Percentiles rank a stretch among this genome's conserved stretches.
Conservation (phyloP, 2,888 invertebrate genomes). For the Drosophila quinaria region DNA sequence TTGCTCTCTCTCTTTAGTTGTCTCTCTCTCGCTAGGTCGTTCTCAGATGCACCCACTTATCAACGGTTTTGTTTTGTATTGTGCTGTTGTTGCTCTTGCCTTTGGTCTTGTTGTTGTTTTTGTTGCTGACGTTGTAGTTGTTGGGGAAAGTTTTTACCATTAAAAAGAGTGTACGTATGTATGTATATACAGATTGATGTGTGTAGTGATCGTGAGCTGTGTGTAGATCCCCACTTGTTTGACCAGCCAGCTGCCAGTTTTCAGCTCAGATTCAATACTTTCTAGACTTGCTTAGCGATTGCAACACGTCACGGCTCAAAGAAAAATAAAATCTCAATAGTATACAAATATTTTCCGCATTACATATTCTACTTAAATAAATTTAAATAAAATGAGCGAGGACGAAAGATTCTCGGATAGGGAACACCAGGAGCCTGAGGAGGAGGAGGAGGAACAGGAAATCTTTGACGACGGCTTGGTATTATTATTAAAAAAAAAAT, state of each 20-base stretch:
- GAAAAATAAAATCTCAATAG: slow-evolving; percentile 32
- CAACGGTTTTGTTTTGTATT: slow-evolving; percentile 51
- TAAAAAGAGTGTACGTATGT: slow-evolving; percentile 14
- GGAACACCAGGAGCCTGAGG: slow-evolving; percentile 24
- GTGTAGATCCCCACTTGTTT: slow-evolving; percentile 66
- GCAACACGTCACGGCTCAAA: slow-evolving; percentile 70
- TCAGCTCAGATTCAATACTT: slow-evolving; percentile 70
- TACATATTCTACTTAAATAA: neutral
- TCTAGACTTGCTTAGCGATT: slow-evolving; percentile 70
- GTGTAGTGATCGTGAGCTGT: slow-evolving; percentile 36
- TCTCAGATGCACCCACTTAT: slow-evolving; percentile 59
- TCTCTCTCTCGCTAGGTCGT: slow-evolving; percentile 10
- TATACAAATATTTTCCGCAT: neutral
- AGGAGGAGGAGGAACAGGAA: slow-evolving; percentile 67
- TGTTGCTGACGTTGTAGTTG: slow-evolving; percentile 48
- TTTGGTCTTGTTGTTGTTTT: slow-evolving; percentile 32
- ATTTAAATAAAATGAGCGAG: slow-evolving; percentile 45
- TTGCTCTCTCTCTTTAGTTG: slow-evolving; percentile 11
- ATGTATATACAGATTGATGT: slow-evolving; percentile 11
- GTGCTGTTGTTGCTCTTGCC: slow-evolving; percentile 22
- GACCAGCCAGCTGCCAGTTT: slow-evolving; percentile 60
- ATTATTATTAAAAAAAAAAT: slow-evolving; percentile 32
- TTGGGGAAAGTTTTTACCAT: slow-evolving; percentile 74
- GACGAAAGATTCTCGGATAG: slow-evolving; percentile 40
- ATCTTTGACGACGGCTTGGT: slow-evolving; percentile 73